Conservation (phyloP, 2,888 invertebrate genomes). For the Diarsia brunnea region DNA sequence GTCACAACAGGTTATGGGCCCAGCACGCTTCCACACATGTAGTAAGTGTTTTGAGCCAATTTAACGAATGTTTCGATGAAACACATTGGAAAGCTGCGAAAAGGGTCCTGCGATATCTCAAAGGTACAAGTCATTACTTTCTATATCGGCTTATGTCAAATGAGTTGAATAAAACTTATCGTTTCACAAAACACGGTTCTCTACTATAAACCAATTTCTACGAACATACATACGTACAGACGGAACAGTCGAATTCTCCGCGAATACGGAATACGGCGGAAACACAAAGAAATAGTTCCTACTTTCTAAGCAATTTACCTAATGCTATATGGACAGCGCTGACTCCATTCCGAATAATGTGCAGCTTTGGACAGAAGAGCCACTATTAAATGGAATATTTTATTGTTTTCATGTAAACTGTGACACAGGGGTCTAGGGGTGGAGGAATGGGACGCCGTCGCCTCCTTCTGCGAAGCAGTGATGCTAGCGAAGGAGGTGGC, state of each 20-base stretch:
- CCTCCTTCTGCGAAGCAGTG: too few species aligned
- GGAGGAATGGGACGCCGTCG: too few species aligned
- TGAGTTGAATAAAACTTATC: background rate
- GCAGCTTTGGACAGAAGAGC: slow-evolving; percentile 45
- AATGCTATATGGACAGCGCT: slow-evolving; percentile 79
- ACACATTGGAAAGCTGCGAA: too few species aligned
- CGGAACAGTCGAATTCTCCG: slow-evolving; percentile 67
- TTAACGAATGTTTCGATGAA: too few species aligned
- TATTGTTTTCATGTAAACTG: background rate
- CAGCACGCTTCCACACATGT: too few species aligned
- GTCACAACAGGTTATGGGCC: too few species aligned
- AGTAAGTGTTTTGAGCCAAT: too few species aligned
- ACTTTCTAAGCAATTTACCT: slow-evolving; percentile 86
- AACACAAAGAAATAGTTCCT: slow-evolving; percentile 81
- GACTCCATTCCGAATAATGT: slow-evolving; percentile 65
- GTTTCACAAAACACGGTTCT: background rate
- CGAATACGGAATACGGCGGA: slow-evolving; percentile 70
- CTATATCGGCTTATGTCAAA: too few species aligned
- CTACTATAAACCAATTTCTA: slow-evolving; percentile 3
- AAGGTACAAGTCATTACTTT: too few species aligned
- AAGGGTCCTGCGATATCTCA: too few species aligned
- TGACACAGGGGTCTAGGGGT: background rate
- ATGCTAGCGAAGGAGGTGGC: too few species aligned
- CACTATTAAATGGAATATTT: background rate
- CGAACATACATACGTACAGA: slow-evolving; percentile 26